Percentiles rank a stretch among this genome's conserved stretches.
phyloP scores from a whole-genome alignment of 2,113 vertebrate species.

The Phaetusa simplex region DNA sequence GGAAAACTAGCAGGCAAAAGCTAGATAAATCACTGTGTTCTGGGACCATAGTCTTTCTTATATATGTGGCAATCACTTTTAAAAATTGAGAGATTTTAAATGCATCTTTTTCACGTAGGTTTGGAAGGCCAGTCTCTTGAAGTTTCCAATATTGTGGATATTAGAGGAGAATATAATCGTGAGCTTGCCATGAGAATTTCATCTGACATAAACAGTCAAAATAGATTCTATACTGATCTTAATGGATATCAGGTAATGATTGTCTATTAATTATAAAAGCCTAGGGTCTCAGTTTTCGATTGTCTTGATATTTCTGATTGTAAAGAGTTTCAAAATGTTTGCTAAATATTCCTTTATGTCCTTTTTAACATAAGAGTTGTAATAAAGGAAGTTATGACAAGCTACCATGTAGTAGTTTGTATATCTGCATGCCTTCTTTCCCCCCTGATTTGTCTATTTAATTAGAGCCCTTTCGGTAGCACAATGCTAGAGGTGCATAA shows the following conservation, averaged over 20 bases:
- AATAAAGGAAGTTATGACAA: not conserved
- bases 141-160: slow-evolving; percentile 90
- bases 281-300: not conserved
- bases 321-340: not conserved
- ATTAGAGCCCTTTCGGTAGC: not conserved
- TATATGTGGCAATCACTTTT: not conserved
- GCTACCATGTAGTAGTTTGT: not conserved
- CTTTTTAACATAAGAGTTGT: not conserved
- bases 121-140: slow-evolving; percentile 86
- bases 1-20: not conserved
- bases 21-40: not conserved
- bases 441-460: not conserved
- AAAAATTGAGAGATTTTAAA: not conserved
- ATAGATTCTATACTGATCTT: slow-evolving; percentile 89
- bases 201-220: slow-evolving; percentile 81
- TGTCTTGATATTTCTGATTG: not conserved
- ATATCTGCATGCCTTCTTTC: not conserved
- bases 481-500: not conserved
- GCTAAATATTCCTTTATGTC: not conserved
- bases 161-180: slow-evolving; percentile 86
- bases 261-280: not conserved
- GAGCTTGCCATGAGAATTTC: slow-evolving; percentile 92
- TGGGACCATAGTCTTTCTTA: not conserved
- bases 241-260: slow-evolving; percentile 91
- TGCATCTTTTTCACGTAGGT: slow-evolving; percentile 70